Percentiles rank a stretch among this genome's conserved stretches.
Conservation (phyloP, 2,797 vertebrate species). For the Dallia pectoralis region DNA sequence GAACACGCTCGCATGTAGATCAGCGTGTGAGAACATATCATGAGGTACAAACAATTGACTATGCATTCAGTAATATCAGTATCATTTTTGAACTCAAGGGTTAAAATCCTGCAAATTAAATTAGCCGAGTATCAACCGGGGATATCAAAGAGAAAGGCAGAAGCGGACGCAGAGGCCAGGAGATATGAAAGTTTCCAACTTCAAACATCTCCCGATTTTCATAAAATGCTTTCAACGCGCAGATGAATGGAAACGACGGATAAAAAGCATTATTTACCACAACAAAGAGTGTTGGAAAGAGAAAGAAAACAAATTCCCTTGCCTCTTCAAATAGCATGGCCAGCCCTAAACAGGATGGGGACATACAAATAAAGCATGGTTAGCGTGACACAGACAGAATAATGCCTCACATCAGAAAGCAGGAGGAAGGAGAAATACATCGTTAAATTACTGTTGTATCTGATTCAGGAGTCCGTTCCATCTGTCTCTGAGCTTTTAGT, state of each 20-base stretch:
- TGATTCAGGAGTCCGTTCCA: neutral
- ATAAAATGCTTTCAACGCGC: conserved; percentile 61
- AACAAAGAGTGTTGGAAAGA: conserved; percentile 27
- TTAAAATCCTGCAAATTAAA: conserved; percentile 43
- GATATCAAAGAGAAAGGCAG: conserved; percentile 52
- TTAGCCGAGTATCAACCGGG: conserved; percentile 44
- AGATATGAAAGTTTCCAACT: conserved; percentile 60
- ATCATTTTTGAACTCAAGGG: conserved; percentile 40
- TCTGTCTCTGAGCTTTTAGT: neutral
- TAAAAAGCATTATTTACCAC: conserved; percentile 76
- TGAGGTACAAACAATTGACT: conserved; percentile 26
- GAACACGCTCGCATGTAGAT: conserved; percentile 32
- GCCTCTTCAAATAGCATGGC: conserved; percentile 22
- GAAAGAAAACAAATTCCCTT: conserved; percentile 43
- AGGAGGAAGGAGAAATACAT: conserved; percentile 38
- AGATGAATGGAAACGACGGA: conserved; percentile 43
- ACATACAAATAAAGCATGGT: conserved; percentile 38
- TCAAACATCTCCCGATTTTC: conserved; percentile 63
- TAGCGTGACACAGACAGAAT: conserved; percentile 58
- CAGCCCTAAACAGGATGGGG: neutral
- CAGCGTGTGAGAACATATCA: conserved; percentile 33
- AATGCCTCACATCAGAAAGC: conserved; percentile 52
- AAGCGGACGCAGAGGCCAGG: conserved; percentile 43
- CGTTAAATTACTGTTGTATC: conserved; percentile 27
- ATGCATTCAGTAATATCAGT: conserved; percentile 30